Evolutionary conservation across 2,888 invertebrate species (phyloP).

Genomic region (Diloba caeruleocephala): DNA sequence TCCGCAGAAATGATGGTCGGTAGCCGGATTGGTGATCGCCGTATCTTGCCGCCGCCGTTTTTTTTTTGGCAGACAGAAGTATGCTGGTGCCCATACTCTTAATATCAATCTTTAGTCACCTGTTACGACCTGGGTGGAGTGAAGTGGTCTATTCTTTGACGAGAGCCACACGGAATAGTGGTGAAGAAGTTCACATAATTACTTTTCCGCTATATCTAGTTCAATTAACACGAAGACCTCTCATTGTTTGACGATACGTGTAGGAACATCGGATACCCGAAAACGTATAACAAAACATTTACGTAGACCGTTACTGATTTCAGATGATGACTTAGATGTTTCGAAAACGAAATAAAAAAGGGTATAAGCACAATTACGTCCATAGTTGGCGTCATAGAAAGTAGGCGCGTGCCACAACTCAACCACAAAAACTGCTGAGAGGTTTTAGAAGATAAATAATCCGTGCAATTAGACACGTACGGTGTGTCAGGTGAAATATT

Average conservation of each 20-base stretch:
- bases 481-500: constrained; percentile 80
- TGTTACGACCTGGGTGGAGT: too few relatives aligned
- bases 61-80: too few relatives aligned
- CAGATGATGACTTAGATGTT: constrained; percentile 77
- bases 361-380: constrained; percentile 81
- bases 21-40: too few relatives aligned
- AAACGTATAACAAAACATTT: constrained; percentile 58
- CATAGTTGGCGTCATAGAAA: constrained; percentile 79
- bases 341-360: constrained; percentile 78
- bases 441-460: constrained; percentile 81
- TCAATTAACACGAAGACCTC: constrained; percentile 41
- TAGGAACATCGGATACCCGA: constrained; percentile 43
- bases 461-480: constrained; percentile 87
- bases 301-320: constrained; percentile 75
- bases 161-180: too few relatives aligned
- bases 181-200: constrained; percentile 35
- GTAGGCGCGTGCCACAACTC: constrained; percentile 82
- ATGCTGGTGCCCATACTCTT: too few relatives aligned
- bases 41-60: too few relatives aligned
- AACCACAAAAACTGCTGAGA: constrained; percentile 80
- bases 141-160: too few relatives aligned
- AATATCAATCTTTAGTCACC: too few relatives aligned
- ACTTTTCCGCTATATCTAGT: constrained; percentile 48
- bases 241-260: constrained; percentile 50
- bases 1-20: too few relatives aligned